These are phyloP conservation scores for Battus philenor DNA, from an alignment of 1,140 invertebrate genomes.

Conservation along the genomic window DNA sequence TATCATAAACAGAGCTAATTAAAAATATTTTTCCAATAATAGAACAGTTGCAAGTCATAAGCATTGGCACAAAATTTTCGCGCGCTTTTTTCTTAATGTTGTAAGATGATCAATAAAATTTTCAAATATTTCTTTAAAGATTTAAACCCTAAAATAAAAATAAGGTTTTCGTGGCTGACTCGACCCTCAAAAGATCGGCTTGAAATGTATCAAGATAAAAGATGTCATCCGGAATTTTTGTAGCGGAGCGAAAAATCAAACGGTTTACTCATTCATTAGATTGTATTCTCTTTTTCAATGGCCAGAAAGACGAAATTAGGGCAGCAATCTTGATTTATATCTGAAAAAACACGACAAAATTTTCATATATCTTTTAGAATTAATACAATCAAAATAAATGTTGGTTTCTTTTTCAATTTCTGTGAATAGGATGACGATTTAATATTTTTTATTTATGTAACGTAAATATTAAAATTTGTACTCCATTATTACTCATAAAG, in stretches of 20 bases:
- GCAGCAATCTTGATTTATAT: background rate
- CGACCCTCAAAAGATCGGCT: constrained; percentile 52
- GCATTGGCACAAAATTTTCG: background rate
- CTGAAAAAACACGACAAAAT: constrained; percentile 41
- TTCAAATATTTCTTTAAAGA: constrained; percentile 4
- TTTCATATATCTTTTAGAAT: constrained; percentile 70
- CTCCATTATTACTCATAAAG: too few relatives aligned
- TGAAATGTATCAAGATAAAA: constrained; percentile 72
- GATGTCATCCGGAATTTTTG: constrained; percentile 68
- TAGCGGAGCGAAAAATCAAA: constrained; percentile 51
- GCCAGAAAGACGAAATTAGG: constrained; percentile 4
- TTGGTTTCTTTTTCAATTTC: constrained; percentile 47
- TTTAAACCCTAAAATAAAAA: constrained; percentile 21
- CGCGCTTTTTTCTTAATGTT: constrained; percentile 7
- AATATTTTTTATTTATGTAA: too few relatives aligned
- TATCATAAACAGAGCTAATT: too few relatives aligned
- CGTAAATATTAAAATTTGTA: too few relatives aligned
- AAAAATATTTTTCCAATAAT: too few relatives aligned
- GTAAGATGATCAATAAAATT: background rate
- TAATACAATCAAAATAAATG: constrained; percentile 62
- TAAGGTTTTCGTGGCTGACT: constrained; percentile 42
- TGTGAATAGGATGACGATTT: constrained; percentile 35
- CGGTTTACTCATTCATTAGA: constrained; percentile 22
- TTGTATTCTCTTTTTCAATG: background rate
- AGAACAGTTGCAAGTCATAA: too few relatives aligned